A percentile compares a stretch with the other conserved stretches of the same genome.
phyloP scores from a whole-genome alignment of 2,113 vertebrate species.

The Spheniscus mendiculus region DNA sequence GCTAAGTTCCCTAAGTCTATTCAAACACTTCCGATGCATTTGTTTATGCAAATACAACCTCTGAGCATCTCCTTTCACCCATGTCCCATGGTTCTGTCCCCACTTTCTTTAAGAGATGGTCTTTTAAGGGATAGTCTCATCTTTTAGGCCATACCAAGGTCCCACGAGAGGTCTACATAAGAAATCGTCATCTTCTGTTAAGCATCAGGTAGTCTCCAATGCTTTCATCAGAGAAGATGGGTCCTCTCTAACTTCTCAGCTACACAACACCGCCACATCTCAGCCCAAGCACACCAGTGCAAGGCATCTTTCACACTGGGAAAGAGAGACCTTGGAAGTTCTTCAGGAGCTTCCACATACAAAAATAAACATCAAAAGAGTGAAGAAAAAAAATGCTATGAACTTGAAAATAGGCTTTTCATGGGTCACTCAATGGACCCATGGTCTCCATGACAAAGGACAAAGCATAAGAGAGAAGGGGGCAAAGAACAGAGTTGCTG shows the following conservation, averaged over 20 bases:
- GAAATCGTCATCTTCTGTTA: not conserved
- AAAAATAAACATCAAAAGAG: not conserved
- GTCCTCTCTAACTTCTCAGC: not conserved
- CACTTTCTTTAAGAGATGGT: not conserved
- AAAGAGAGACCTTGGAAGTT: not conserved
- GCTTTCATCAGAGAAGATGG: not conserved
- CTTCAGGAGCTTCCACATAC: not conserved
- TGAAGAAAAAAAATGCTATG: too few species aligned
- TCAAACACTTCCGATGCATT: not conserved
- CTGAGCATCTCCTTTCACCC: not conserved
- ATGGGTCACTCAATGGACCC: not conserved
- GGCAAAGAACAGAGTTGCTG: not conserved
- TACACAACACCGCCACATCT: fast-evolving
- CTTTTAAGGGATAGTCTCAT: not conserved
- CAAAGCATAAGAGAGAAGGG: not conserved
- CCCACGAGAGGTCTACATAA: not conserved
- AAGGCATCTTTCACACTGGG: not conserved
- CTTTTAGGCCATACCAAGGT: not conserved
- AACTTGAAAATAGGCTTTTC: not conserved
- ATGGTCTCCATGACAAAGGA: not conserved
- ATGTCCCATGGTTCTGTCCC: not conserved
- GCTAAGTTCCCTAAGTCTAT: not conserved
- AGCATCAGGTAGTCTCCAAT: not conserved
- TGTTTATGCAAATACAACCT: not conserved
- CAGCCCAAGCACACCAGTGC: not conserved